Conservation (phyloP, 2,888 invertebrate species). For the Gerris lacustris region DNA sequence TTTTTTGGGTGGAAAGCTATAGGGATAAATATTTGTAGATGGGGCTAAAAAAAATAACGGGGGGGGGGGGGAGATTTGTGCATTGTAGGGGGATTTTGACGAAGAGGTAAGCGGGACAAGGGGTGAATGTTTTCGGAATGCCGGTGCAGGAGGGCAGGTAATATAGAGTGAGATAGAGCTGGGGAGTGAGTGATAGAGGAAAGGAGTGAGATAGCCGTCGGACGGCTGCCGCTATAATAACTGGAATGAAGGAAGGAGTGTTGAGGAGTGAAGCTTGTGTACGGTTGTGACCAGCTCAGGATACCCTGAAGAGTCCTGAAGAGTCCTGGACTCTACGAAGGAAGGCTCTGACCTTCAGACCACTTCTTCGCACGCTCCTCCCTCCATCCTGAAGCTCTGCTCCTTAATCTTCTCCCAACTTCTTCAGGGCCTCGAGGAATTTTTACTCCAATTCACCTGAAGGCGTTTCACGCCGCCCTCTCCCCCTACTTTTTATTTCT, state of each 20-base stretch:
- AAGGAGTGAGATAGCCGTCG: not conserved
- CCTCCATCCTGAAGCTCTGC: not conserved
- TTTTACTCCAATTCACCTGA: slow-evolving; percentile 5
- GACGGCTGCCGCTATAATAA: slow-evolving; percentile 5
- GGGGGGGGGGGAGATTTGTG: not conserved
- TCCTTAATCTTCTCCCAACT: too few species aligned
- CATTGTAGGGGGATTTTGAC: not conserved
- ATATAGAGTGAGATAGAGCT: not conserved
- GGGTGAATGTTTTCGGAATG: slow-evolving; percentile 5
- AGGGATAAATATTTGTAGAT: too few species aligned
- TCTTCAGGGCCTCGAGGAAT: not conserved
- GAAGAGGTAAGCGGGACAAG: not conserved
- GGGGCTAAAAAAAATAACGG: not conserved
- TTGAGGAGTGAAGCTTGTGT: not conserved
- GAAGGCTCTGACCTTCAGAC: not conserved
- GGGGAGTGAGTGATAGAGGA: not conserved
- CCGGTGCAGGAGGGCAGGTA: slow-evolving; percentile 1
- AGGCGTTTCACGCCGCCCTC: not conserved
- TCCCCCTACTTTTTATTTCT: not conserved
- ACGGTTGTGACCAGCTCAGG: not conserved
- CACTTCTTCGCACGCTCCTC: not conserved
- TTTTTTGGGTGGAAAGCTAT: too few species aligned
- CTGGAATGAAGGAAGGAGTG: slow-evolving; percentile 3
- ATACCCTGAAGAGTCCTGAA: not conserved
- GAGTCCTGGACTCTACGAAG: not conserved